A percentile compares a stretch with the other conserved stretches of the same genome.
Conservation (phyloP, 2,888 invertebrate species). For the Nephrotoma flavescens region DNA sequence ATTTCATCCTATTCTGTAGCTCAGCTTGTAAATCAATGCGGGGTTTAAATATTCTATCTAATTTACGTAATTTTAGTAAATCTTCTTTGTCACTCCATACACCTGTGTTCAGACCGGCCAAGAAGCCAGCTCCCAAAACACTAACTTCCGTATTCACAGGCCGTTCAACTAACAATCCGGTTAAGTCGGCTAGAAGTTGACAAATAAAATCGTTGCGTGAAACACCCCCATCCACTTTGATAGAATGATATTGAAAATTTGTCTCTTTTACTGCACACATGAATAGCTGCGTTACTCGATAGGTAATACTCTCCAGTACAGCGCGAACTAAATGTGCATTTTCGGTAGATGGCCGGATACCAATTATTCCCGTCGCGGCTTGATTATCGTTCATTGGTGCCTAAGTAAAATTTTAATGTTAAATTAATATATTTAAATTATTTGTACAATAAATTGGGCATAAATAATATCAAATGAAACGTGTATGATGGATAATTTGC, state of each 20-base stretch:
- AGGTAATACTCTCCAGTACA: constrained; percentile 72
- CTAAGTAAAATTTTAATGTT: constrained; percentile 32
- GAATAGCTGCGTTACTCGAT: constrained; percentile 64
- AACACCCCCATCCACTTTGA: constrained; percentile 94
- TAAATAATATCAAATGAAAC: not conserved
- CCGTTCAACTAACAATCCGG: constrained; percentile 59
- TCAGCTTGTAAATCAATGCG: constrained; percentile 21
- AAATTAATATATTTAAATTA: not conserved
- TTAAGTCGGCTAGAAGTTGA: constrained; percentile 74
- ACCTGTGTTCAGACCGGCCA: constrained; percentile 70
- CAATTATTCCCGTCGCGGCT: constrained; percentile 70
- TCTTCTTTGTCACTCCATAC: constrained; percentile 59
- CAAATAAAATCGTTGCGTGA: constrained; percentile 83
- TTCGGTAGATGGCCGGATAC: constrained; percentile 48
- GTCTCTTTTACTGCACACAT: constrained; percentile 58
- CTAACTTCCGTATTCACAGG: constrained; percentile 64
- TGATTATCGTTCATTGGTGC: constrained; percentile 77
- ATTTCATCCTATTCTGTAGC: constrained; percentile 18
- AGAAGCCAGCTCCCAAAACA: constrained; percentile 68
- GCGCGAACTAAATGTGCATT: constrained; percentile 70
- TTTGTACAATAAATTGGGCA: not conserved
- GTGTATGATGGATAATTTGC: not conserved
- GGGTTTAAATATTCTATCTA: constrained; percentile 47
- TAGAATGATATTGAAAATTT: constrained; percentile 37
- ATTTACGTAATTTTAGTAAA: constrained; percentile 39